Conservation (phyloP, 1,140 invertebrate species). For the Chionoecetes opilio region DNA sequence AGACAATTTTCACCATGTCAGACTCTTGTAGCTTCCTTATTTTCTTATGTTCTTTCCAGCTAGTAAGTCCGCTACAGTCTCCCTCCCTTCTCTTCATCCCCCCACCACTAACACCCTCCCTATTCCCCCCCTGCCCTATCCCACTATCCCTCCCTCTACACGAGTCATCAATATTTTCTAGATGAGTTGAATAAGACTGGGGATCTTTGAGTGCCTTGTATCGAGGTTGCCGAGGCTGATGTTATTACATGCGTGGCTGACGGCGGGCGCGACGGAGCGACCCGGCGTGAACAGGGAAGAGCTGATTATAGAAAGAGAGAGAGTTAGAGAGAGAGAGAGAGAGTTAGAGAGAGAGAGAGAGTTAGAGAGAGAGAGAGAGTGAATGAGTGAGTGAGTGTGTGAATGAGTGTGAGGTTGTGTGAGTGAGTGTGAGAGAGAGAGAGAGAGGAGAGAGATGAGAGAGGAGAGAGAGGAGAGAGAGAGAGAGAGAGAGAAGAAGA, state of each 20-base stretch:
- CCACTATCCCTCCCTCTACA: no score
- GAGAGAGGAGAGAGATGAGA: neutral
- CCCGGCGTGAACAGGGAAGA: neutral
- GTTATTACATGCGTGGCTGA: neutral
- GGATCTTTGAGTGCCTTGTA: neutral
- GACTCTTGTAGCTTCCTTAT: no score
- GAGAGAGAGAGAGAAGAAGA: neutral
- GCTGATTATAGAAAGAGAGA: neutral
- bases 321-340: neutral
- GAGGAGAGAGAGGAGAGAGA: neutral
- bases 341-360: neutral
- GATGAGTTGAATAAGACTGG: no score
- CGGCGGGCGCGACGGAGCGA: neutral
- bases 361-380: neutral
- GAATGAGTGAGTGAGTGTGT: neutral
- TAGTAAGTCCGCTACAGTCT: neutral
- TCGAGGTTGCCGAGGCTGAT: neutral
- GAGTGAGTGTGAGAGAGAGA: neutral
- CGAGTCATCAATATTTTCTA: no score
- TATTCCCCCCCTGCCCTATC: no score
- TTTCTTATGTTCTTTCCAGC: no score
- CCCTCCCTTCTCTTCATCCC: neutral
- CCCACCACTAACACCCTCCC: neutral
- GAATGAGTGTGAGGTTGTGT: no score
- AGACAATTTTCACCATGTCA: constrained; percentile 29